Evolutionary conservation across 1,140 invertebrate genomes (phyloP).

Genomic region (Panagrolaimus sp.): DNA sequence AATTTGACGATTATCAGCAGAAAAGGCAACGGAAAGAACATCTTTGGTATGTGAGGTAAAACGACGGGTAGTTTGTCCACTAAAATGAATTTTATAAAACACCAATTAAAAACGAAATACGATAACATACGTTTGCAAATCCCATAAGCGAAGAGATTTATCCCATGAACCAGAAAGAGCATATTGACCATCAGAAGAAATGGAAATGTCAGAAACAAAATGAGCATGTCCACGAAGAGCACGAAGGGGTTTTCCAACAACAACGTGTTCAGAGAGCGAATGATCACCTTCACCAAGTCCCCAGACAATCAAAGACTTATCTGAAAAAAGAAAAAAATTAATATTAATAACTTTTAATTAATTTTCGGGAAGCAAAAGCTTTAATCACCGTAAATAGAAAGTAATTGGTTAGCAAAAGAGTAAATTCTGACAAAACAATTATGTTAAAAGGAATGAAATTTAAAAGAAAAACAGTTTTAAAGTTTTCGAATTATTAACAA

Average conservation of each 20-base stretch:
- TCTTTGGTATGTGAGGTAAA: conserved; percentile 99
- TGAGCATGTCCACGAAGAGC: conserved; percentile 93
- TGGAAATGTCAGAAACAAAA: conserved; percentile 95
- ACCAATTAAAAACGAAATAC: conserved; percentile 5
- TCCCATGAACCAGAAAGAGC: conserved; percentile 99
- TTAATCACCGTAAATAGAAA: no score
- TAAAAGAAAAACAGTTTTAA: no score
- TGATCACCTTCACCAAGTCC: conserved; percentile 69
- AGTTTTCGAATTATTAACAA: no score
- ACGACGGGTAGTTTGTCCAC: conserved; percentile 67
- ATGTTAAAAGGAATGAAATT: no score
- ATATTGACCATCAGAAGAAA: conserved; percentile 98
- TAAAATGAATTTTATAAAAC: conserved; percentile 48
- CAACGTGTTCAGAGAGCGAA: conserved; percentile 66
- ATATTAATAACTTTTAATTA: no score
- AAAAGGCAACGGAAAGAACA: conserved; percentile 97
- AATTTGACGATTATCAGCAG: conserved; percentile 98
- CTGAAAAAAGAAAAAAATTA: conserved; percentile 64
- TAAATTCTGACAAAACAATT: no score
- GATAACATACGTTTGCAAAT: conserved; percentile 74
- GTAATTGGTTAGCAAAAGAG: no score
- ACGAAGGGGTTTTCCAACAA: conserved; percentile 70
- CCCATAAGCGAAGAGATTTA: conserved; percentile 95
- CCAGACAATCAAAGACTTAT: conserved; percentile 97
- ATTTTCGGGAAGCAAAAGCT: no score